phyloP scores from a whole-genome alignment of 1,140 invertebrate genomes.

The Brevipalpus yothersi region DNA sequence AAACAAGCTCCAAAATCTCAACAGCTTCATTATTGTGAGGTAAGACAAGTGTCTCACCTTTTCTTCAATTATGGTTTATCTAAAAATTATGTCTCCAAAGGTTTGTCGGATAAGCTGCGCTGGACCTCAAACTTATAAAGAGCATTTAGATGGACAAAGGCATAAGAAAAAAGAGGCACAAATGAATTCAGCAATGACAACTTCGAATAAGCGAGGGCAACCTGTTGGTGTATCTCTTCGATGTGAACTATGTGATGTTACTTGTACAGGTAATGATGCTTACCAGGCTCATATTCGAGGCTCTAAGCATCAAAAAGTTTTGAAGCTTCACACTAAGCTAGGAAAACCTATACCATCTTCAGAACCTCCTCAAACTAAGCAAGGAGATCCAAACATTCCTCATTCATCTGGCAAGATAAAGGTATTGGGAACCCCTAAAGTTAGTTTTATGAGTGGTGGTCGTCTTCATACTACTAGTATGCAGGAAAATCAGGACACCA shows the following conservation, averaged over 20 bases:
- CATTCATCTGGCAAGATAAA: neutral
- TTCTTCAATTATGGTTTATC: neutral
- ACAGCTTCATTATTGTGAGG: conserved; percentile 10
- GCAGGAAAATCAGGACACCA: neutral
- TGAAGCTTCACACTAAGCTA: conserved; percentile 82
- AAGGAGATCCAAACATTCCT: conserved; percentile 38
- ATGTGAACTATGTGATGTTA: conserved; percentile 72
- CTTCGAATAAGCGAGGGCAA: conserved; percentile 16
- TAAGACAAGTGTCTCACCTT: conserved; percentile 2
- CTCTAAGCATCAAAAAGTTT: conserved; percentile 83
- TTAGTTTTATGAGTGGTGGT: conserved; percentile 5
- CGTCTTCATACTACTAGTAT: neutral
- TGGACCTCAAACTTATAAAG: conserved; percentile 80
- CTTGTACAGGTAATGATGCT: conserved; percentile 87
- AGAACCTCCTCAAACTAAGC: conserved; percentile 52
- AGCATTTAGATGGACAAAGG: conserved; percentile 90
- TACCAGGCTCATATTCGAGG: conserved; percentile 93
- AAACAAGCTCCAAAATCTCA: conserved; percentile 5
- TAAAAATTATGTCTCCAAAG: conserved; percentile 20
- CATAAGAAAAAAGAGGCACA: conserved; percentile 95
- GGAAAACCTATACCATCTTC: conserved; percentile 89
- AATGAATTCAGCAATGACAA: conserved; percentile 37
- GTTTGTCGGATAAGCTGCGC: conserved; percentile 95
- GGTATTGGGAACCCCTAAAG: conserved; percentile 1
- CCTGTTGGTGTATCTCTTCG: conserved; percentile 34